These are phyloP conservation scores for Alaudala cheleensis DNA, from an alignment of 2,113 vertebrate genomes.

Conservation along the genomic window DNA sequence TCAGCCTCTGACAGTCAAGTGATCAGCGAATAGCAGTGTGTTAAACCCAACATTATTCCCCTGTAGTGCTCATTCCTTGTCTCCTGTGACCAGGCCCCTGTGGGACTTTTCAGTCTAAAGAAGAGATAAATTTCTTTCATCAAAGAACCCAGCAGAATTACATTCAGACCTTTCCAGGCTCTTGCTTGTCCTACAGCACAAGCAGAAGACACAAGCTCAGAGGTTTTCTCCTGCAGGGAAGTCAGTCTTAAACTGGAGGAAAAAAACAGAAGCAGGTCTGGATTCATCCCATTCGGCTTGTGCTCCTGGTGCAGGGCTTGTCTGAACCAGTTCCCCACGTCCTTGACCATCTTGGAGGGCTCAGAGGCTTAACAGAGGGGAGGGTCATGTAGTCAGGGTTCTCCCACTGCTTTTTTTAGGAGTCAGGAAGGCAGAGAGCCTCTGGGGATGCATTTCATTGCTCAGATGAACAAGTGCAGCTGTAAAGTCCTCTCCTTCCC, in stretches of 20 bases:
- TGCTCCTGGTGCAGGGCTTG: background rate
- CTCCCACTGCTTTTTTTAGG: background rate
- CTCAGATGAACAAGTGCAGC: background rate
- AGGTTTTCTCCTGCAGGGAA: background rate
- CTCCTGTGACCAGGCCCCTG: background rate
- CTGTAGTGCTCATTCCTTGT: background rate
- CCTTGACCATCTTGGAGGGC: background rate
- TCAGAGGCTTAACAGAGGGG: background rate
- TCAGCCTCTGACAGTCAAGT: background rate
- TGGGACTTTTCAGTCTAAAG: background rate
- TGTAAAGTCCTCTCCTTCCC: background rate
- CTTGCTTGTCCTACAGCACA: background rate
- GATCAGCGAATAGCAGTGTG: background rate
- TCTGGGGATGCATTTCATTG: background rate
- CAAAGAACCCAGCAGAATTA: background rate
- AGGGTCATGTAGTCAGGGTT: background rate
- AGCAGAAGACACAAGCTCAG: background rate
- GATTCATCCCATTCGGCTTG: background rate
- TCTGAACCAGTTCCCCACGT: background rate
- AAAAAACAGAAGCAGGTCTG: background rate
- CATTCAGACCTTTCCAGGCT: background rate
- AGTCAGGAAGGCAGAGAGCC: background rate
- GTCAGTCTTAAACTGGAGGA: background rate
- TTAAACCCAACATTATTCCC: background rate
- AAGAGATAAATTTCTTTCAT: background rate